Conservation (phyloP, 2,113 vertebrate genomes). For the Uria lomvia region DNA sequence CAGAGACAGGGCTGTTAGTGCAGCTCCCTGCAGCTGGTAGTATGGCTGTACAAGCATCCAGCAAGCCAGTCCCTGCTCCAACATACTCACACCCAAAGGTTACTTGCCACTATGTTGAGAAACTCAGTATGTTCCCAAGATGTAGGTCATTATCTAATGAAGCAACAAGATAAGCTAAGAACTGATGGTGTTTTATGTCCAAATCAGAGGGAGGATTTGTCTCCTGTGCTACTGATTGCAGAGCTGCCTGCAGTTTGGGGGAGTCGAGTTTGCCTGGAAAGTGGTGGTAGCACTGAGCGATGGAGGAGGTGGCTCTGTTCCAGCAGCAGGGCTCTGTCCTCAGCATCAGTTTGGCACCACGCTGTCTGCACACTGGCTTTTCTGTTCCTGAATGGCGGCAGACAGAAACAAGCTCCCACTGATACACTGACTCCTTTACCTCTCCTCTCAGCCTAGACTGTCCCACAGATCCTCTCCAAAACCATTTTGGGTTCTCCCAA, state of each 20-base stretch:
- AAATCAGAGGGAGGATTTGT: background rate
- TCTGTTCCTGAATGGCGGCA: constrained; percentile 10
- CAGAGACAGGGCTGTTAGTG: background rate
- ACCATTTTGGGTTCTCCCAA: background rate
- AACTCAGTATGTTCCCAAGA: background rate
- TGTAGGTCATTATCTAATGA: background rate
- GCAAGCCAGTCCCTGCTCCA: background rate
- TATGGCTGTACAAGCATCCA: background rate
- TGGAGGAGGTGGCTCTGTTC: constrained; percentile 19
- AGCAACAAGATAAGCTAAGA: background rate
- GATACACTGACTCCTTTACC: constrained; percentile 34
- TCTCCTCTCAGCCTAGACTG: background rate
- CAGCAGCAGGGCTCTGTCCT: constrained; percentile 39
- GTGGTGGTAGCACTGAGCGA: background rate
- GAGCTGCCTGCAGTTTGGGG: background rate
- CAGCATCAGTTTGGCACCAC: constrained; percentile 46
- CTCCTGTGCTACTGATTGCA: background rate
- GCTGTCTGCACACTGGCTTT: constrained; percentile 10
- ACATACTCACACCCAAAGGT: background rate
- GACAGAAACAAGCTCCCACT: background rate
- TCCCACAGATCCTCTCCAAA: background rate
- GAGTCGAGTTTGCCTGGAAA: background rate
- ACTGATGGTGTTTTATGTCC: background rate
- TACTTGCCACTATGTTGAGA: background rate
- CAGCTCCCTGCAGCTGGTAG: background rate